These are phyloP conservation scores for Apodemus speciosus DNA, from an alignment of 2,113 vertebrate species.

Conservation along the genomic window DNA sequence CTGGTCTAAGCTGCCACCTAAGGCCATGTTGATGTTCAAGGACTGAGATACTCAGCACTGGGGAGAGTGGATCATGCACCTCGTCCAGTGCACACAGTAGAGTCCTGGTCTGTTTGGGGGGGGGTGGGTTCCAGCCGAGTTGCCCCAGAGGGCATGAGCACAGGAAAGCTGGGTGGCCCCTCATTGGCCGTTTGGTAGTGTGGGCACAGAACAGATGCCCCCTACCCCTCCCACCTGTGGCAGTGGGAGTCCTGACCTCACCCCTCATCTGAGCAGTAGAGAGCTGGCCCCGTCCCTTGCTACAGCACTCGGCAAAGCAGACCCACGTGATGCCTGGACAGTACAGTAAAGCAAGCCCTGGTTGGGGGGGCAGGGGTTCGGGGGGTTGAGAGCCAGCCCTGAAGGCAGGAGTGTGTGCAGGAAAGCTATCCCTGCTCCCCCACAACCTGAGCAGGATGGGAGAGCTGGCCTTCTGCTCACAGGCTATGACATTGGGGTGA, in stretches of 20 bases:
- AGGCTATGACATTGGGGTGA: background rate
- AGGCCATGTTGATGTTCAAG: background rate
- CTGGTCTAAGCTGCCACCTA: background rate
- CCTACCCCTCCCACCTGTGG: background rate
- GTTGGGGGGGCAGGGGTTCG: background rate
- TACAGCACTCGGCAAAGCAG: background rate
- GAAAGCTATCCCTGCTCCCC: background rate
- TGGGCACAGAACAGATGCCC: background rate
- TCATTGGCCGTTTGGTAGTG: background rate
- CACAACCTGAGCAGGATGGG: background rate
- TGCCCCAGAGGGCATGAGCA: background rate
- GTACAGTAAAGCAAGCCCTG: background rate
- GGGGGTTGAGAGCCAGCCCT: background rate
- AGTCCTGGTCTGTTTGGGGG: background rate
- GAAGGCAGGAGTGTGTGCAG: background rate
- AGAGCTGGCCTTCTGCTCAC: background rate
- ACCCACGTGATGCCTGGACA: background rate
- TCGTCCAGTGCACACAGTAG: background rate
- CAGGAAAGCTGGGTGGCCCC: background rate
- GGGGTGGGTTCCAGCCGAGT: too few relatives aligned
- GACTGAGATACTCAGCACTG: background rate
- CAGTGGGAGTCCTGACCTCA: too few relatives aligned
- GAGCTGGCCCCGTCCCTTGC: background rate
- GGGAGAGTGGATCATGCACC: background rate
- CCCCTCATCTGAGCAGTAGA: background rate